Base-by-base conservation (phyloP, 2,797 vertebrate species). In the Labroides dimidiatus region DNA sequence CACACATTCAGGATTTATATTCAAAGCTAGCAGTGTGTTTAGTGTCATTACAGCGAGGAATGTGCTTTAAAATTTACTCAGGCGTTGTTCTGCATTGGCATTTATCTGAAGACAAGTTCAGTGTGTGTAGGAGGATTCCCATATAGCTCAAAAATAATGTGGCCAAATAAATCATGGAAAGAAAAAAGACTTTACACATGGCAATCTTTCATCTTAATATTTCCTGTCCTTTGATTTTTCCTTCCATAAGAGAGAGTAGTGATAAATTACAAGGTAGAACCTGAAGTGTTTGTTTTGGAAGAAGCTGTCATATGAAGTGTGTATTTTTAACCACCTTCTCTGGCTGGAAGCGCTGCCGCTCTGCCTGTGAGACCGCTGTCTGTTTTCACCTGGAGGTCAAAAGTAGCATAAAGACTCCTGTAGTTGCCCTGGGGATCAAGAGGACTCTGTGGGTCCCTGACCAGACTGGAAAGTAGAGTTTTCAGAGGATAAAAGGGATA, bases 181-280 rank as follows among this genome's bases (percentile, higher is more conserved):
- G 78, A 54, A 61, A 77, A 84, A 80, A 78, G 82, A 77, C 53
- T 30, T 23, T 33, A 48, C 64, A 75, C 76, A 80, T 52, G 48
- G 62, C 50, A 75, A 79, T 88, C 69, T 75, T 85, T 84, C 62
- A 79, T 69, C 58, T 65, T 55, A 68, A 43, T 24, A 20, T 77
- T 85, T 74, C 53, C 69, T 39, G 64, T 81, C 43, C 57, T 51
- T 60, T 65, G 64, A 83, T 69, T 84, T 85, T 74, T 11, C 69
- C 72, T 55, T 80, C 66, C 41, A 36, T 7, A 23, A 59, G 53
- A 69, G 69, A 51, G 67, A 75, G 63, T 72, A 64, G 77, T 86
- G 82, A 92, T 90, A 91, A 92, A 92, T 93, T 89, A 90, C 73
- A 88, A 92, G 85, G 86, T 80, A 82, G 83, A 76, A 80, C 73